Conservation (phyloP, 2,113 vertebrate species). For the Crocuta crocuta region DNA sequence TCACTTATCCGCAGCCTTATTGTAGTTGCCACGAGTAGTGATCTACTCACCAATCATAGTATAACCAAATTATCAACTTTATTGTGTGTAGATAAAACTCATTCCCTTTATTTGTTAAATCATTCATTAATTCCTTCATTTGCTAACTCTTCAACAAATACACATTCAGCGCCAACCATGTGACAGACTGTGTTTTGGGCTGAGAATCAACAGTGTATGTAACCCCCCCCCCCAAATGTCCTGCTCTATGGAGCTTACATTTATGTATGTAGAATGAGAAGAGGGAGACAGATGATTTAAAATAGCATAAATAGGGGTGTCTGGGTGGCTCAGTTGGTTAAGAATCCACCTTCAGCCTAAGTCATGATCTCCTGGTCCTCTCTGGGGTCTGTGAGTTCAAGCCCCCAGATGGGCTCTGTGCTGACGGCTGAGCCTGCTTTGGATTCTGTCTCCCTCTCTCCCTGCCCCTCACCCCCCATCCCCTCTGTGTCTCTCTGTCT, state of each 20-base stretch:
- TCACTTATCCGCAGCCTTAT: neutral
- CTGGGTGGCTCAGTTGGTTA: no score
- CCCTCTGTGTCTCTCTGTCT: no score
- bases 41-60: neutral
- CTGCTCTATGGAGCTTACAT: neutral
- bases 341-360: no score
- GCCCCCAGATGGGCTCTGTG: accelerated
- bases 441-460: no score
- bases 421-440: no score
- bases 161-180: neutral
- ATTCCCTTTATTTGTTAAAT: neutral
- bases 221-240: neutral
- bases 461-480: no score
- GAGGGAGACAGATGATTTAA: neutral
- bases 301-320: no score
- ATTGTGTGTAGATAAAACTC: neutral
- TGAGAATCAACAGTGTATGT: neutral
- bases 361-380: no score
- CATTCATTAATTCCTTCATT: neutral
- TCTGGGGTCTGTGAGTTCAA: no score
- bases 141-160: neutral
- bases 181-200: neutral
- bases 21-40: neutral
- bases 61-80: neutral
- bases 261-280: neutral